Evolutionary conservation across 1,140 invertebrate species (phyloP).

Genomic region (Babylonia areolata): DNA sequence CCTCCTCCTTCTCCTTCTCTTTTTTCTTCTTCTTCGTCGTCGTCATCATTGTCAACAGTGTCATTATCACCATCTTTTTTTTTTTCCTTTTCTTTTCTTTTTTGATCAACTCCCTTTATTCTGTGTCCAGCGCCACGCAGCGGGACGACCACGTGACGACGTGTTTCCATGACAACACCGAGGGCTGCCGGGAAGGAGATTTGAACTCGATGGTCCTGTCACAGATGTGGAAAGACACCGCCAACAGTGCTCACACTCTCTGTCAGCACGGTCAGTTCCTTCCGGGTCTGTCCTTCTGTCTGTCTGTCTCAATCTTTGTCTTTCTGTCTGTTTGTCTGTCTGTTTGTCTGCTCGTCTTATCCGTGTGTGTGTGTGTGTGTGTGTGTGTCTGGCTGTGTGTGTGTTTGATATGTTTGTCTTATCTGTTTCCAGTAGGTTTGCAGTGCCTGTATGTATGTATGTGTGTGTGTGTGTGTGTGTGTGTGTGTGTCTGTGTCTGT

Average conservation of each 20-base stretch:
- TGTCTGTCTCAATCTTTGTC: not conserved
- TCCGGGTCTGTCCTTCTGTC: constrained; percentile 12
- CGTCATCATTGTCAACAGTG: no score
- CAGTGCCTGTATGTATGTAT: not conserved
- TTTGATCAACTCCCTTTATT: no score
- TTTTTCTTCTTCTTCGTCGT: no score
- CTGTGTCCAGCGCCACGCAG: not conserved
- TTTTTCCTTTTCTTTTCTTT: no score
- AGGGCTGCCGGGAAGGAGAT: not conserved
- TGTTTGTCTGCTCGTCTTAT: not conserved
- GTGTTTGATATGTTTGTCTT: not conserved
- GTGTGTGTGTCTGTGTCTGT: not conserved
- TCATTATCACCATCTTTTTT: no score
- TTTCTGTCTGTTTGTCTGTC: not conserved
- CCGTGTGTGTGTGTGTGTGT: not conserved
- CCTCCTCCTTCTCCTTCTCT: no score
- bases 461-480: not conserved
- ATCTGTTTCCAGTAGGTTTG: no score
- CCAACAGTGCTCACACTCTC: not conserved
- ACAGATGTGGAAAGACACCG: not conserved
- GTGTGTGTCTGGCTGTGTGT: constrained; percentile 1
- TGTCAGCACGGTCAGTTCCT: not conserved
- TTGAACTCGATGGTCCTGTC: not conserved
- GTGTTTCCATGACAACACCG: not conserved
- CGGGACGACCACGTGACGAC: not conserved